A percentile compares a stretch with the other conserved stretches of the same genome.
phyloP scores from a whole-genome alignment of 1,140 invertebrate genomes.

The Phocides pigmalion region DNA sequence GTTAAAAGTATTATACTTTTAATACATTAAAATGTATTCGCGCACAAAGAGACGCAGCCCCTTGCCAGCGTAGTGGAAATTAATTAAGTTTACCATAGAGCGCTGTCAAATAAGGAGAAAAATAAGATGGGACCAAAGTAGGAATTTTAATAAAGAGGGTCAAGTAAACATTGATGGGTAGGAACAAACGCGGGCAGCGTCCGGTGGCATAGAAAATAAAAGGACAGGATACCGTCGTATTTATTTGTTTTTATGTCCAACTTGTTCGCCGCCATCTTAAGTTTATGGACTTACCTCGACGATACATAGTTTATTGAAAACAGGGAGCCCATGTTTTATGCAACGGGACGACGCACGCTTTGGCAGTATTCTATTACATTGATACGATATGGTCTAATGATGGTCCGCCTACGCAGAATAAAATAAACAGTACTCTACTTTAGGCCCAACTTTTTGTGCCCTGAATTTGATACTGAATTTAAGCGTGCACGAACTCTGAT shows the following conservation, averaged over 20 bases:
- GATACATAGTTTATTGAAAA: constrained; percentile 46
- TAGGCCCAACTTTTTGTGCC: background rate
- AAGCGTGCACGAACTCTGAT: too few species aligned
- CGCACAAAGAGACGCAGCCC: constrained; percentile 19
- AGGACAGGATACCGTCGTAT: constrained; percentile 41
- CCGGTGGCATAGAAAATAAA: constrained; percentile 41
- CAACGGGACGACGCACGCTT: background rate
- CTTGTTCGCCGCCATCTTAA: constrained; percentile 39
- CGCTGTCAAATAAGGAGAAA: constrained; percentile 62
- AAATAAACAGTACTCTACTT: constrained; percentile 30
- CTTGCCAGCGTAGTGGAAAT: constrained; percentile 53
- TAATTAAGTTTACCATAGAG: constrained; percentile 69
- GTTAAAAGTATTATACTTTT: too few species aligned
- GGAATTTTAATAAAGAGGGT: constrained; percentile 78
- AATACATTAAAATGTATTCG: constrained; percentile 38
- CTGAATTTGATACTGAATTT: background rate
- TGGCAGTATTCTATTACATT: constrained; percentile 19
- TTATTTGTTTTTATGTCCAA: constrained; percentile 58
- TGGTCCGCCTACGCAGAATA: constrained; percentile 11
- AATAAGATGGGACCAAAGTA: constrained; percentile 56
- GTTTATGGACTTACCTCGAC: constrained; percentile 41
- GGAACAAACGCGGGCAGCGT: constrained; percentile 40
- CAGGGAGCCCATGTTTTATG: constrained; percentile 19
- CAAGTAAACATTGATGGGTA: constrained; percentile 73
- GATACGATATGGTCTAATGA: constrained; percentile 10